A percentile compares a stretch with the other conserved stretches of the same genome.
Conservation (phyloP, 2,888 invertebrate species). For the Trilocha varians region DNA sequence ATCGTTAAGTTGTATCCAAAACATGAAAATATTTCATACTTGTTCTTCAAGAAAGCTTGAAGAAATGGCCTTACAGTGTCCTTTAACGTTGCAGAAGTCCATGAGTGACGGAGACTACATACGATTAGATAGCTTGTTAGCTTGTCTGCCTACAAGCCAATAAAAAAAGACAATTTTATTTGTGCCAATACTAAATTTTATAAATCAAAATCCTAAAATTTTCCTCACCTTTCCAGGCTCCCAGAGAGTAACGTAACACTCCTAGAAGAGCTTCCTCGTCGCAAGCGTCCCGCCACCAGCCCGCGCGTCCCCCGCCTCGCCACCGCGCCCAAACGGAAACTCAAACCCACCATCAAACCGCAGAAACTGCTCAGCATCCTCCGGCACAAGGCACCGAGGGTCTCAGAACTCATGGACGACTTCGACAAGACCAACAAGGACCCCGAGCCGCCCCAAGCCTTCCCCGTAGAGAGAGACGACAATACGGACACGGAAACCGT, state of each 20-base stretch:
- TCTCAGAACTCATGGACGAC: slow-evolving; percentile 23
- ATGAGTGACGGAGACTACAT: too few species aligned
- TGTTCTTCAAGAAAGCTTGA: too few species aligned
- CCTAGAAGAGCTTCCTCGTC: slow-evolving; percentile 43
- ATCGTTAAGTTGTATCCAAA: too few species aligned
- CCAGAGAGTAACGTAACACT: slow-evolving; percentile 45
- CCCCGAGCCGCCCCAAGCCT: slow-evolving; percentile 51
- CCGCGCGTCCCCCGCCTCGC: slow-evolving; percentile 37
- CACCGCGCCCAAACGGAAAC: slow-evolving; percentile 45
- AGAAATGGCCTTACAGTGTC: too few species aligned
- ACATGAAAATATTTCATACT: too few species aligned
- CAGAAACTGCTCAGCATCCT: slow-evolving; percentile 53
- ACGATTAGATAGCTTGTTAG: too few species aligned
- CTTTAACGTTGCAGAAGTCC: too few species aligned
- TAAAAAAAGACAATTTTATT: too few species aligned
- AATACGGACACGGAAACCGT: slow-evolving; percentile 49
- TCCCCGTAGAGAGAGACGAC: slow-evolving; percentile 48
- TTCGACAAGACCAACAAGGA: slow-evolving; percentile 28
- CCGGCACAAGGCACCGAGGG: slow-evolving; percentile 40
- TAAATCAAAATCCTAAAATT: too few species aligned
- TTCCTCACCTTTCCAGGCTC: slow-evolving; percentile 23
- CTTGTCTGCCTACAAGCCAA: too few species aligned
- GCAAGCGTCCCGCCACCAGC: slow-evolving; percentile 36
- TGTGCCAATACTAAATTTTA: too few species aligned
- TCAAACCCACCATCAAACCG: slow-evolving; percentile 39